Evolutionary conservation across 2,113 vertebrate species (phyloP), one percentile per base, ranked within the genome.

Genomic region (Andinoacara biseriatus): DNA sequence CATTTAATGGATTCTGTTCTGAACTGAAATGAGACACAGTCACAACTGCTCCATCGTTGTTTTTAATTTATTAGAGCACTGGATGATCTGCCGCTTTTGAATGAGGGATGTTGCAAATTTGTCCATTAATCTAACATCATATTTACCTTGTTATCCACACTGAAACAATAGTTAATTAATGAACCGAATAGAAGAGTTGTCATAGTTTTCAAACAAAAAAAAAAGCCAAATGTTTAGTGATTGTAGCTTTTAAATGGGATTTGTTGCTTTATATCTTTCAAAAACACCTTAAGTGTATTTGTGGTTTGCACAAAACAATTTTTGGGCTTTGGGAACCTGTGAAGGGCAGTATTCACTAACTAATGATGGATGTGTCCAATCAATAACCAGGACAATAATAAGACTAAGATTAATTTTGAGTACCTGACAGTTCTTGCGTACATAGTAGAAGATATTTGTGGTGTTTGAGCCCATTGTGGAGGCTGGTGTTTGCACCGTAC

Each of bases 1-100:
- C 60, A 74, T 90, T 92, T 89, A 87, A 86, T 88, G 82, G 84
- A 60, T 90, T 93, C 81, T 22, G 40, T 84, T 92, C 82, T 87
- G 43, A 89, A 90, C 76, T 82, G 76, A 79, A 83, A 83, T 26
- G 18, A 83, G 80, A 77, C 22, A 62, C 75, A 88, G 54, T 29
- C 67, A 54, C 29, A 74, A 81, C 82, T 83, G 54, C 74, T 85
- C 52, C 52, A 31, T 88, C 38, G 59, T 86, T 92, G 86, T 87
- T 91, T 86, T 79, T 85, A 81, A 80, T 90, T 84, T 40, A 80
- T 74, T 61, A 43, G 18, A 38, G 58, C 54, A 15, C 26, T 54
- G 26, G 17, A 72, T 29, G 18, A 72, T 54, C 46, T 54, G 26
- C 46, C 54, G 46, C 46, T 54, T 29, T 54, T 72, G 18, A 4